phyloP scores from a whole-genome alignment of 64 coral and sea anemone genomes.

The Pocillopora damicornis region DNA sequence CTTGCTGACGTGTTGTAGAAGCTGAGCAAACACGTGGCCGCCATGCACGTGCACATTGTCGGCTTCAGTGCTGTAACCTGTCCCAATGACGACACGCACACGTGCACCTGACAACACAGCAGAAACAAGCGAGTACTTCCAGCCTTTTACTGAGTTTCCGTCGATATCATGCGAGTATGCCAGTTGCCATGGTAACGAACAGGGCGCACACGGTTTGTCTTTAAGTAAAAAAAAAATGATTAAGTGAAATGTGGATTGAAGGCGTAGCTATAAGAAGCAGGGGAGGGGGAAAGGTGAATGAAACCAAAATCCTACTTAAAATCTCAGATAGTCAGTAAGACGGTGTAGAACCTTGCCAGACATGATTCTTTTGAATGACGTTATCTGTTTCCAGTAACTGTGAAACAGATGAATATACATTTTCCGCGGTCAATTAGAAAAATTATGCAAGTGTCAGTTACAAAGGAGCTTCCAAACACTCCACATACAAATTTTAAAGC shows the following conservation, averaged over 20 bases:
- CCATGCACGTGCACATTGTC: slow-evolving; percentile 63
- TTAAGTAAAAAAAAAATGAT: neutral
- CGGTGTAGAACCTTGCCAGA: too few species aligned
- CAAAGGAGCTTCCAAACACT: too few species aligned
- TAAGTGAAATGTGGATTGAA: neutral
- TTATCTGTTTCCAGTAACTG: too few species aligned
- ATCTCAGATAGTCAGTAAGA: too few species aligned
- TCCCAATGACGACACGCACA: slow-evolving; percentile 49
- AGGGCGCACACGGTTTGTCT: slow-evolving; percentile 5
- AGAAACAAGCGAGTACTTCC: slow-evolving; percentile 59
- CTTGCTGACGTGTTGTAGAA: slow-evolving; percentile 80
- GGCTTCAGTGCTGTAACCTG: slow-evolving; percentile 45
- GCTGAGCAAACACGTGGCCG: slow-evolving; percentile 55
- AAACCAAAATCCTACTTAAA: too few species aligned
- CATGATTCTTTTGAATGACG: too few species aligned
- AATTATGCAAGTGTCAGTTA: too few species aligned
- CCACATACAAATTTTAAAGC: too few species aligned
- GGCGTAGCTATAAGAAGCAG: too few species aligned
- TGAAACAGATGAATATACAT: too few species aligned
- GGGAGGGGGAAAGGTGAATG: too few species aligned
- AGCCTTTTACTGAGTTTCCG: slow-evolving; percentile 22
- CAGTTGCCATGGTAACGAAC: slow-evolving; percentile 51
- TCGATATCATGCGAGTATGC: slow-evolving; percentile 57
- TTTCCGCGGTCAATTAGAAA: too few species aligned
- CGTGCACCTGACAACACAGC: slow-evolving; percentile 70